A percentile compares a stretch with the other conserved stretches of the same genome.
These are phyloP conservation scores for Atlantisia rogersi DNA, from an alignment of 2,113 vertebrate species.

Conservation along the genomic window DNA sequence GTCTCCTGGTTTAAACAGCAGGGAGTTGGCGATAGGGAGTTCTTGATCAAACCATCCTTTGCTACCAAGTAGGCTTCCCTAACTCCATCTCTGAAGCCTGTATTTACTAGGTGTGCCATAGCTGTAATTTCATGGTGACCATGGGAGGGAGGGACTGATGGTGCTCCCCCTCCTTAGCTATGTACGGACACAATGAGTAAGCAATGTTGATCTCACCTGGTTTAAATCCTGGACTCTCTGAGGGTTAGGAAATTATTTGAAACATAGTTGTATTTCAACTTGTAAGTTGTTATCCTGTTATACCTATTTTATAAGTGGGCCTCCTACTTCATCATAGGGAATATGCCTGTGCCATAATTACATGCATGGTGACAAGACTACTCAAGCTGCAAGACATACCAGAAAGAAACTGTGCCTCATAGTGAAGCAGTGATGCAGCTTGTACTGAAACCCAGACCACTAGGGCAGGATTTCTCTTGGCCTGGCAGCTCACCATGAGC, in stretches of 20 bases:
- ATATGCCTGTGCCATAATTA: background rate
- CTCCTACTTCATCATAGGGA: background rate
- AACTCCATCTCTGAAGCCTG: background rate
- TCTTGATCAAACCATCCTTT: background rate
- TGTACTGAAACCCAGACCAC: background rate
- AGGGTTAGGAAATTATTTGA: background rate
- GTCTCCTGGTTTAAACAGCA: background rate
- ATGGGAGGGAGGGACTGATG: accelerated
- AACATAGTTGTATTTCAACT: background rate
- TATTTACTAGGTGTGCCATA: background rate
- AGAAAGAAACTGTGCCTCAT: background rate
- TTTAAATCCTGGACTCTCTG: background rate
- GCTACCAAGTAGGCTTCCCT: background rate
- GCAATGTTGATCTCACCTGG: accelerated
- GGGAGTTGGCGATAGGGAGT: background rate
- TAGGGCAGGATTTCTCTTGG: background rate
- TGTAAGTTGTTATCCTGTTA: background rate
- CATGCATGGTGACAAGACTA: background rate
- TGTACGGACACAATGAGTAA: background rate
- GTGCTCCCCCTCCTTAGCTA: background rate
- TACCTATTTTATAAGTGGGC: background rate
- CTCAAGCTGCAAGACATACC: background rate
- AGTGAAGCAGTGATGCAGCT: background rate
- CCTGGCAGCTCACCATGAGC: no score
- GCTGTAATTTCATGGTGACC: background rate